Evolutionary conservation across 2,797 vertebrate genomes (phyloP).

Genomic region (Cynopterus sphinx): DNA sequence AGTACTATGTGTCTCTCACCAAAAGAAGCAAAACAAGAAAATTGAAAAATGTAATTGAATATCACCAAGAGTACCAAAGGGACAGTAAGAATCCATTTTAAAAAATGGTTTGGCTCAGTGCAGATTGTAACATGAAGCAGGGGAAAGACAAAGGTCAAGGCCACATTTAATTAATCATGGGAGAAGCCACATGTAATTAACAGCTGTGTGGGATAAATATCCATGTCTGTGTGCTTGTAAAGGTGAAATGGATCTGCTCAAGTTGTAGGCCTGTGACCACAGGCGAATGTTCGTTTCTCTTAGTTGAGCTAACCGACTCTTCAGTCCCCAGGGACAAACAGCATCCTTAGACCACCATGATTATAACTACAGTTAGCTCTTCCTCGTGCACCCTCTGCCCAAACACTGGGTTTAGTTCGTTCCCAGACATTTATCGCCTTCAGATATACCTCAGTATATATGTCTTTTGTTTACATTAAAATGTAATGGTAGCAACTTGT

Average conservation of each 20-base stretch:
- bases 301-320: not conserved
- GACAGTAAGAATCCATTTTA: constrained; percentile 20
- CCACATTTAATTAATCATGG: constrained; percentile 69
- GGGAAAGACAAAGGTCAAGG: constrained; percentile 64
- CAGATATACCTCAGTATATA: not conserved
- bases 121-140: constrained; percentile 65
- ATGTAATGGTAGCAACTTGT: not conserved
- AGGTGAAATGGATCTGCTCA: constrained; percentile 42
- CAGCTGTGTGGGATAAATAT: constrained; percentile 57
- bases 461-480: not conserved
- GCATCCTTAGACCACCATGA: not conserved
- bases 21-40: constrained; percentile 17
- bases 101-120: not conserved
- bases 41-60: constrained; percentile 60
- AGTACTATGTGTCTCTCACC: not conserved
- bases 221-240: constrained; percentile 55
- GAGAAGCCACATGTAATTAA: constrained; percentile 68
- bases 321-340: not conserved
- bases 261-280: not conserved
- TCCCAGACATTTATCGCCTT: not conserved
- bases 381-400: not conserved
- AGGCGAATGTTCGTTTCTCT: not conserved
- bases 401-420: not conserved
- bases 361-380: not conserved
- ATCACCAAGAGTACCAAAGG: not conserved